Base-by-base conservation (phyloP, 2,888 invertebrate species). In the Dicyrtomina minuta region DNA sequence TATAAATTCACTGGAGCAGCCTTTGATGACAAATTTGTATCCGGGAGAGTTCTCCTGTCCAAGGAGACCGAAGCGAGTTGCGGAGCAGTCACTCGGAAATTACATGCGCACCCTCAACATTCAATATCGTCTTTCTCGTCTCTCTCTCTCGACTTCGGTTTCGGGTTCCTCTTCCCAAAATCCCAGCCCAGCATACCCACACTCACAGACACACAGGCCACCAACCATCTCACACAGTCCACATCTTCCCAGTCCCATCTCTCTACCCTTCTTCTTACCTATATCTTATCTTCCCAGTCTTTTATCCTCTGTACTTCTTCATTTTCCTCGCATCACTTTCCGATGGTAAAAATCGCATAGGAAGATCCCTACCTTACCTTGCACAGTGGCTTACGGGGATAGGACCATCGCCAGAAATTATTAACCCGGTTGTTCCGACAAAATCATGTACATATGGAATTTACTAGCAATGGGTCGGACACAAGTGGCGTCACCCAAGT, bases 1-100 rank as follows among this genome's bases (percentile, higher is more conserved):
- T 73, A 74, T 74, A 75, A 76, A 75, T 76, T 74, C 74, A 72
- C 70, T 62, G 69, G 68, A 70, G 70, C 66, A 71, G 64, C 61
- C 70, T 72, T 72, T 74, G 75, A 75, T 75, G 77, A 77, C 77
- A 75, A 75, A 74, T 77, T 75, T 73, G 71, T 75, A 70, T 73
- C 75, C 74, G 71, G 73, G 68, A 74, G 69, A 73, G 64, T 71
- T 68, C 56, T 65, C 59, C 70, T 46, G 67, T 66, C 61, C 70
- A 72, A 72, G 71, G 76, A 71, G 72, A 74, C 76, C 76, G 76
- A 74, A 70, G 60, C 70, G 71, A 72, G 71, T 70, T 71, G 72
- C 72, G 46, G 71, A 61, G 72, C 77, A 77, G 70, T 74, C 73
- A 73, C 71, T 74, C 72, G 77, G 77, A 77, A 77, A 77, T 75